phyloP scores from a whole-genome alignment of 2,113 vertebrate species.

The Erythrolamprus reginae region DNA sequence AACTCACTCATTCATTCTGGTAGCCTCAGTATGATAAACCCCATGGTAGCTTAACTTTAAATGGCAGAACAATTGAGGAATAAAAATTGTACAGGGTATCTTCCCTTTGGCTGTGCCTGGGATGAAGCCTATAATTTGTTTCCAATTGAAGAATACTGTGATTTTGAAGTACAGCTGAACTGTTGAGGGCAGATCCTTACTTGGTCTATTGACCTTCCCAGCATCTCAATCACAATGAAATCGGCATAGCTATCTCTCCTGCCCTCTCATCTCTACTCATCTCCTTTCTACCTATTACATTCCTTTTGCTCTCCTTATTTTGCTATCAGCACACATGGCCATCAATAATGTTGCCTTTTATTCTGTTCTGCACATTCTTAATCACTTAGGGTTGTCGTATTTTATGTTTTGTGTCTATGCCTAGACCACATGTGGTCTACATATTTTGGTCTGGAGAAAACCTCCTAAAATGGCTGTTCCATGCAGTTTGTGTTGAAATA shows the following conservation, averaged over 20 bases:
- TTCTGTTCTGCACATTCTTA: background rate
- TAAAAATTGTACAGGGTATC: background rate
- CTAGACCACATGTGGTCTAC: background rate
- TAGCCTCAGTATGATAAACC: background rate
- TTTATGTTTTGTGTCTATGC: background rate
- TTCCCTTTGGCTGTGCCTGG: background rate
- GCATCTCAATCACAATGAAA: background rate
- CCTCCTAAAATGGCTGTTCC: background rate
- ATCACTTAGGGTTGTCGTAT: background rate
- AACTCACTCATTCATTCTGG: background rate
- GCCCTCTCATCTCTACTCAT: background rate
- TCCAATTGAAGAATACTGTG: background rate
- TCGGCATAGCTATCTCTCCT: background rate
- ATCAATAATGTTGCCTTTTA: background rate
- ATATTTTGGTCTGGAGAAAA: background rate
- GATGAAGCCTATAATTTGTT: background rate
- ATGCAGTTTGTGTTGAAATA: background rate
- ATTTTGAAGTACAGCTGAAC: background rate
- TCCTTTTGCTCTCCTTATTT: background rate
- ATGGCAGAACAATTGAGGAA: background rate
- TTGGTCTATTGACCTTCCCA: background rate
- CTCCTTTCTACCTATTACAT: background rate
- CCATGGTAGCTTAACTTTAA: background rate
- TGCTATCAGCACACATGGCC: background rate
- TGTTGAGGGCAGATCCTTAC: background rate